phyloP scores from a whole-genome alignment of 2,888 invertebrate genomes.

The Cephus pulcher region DNA sequence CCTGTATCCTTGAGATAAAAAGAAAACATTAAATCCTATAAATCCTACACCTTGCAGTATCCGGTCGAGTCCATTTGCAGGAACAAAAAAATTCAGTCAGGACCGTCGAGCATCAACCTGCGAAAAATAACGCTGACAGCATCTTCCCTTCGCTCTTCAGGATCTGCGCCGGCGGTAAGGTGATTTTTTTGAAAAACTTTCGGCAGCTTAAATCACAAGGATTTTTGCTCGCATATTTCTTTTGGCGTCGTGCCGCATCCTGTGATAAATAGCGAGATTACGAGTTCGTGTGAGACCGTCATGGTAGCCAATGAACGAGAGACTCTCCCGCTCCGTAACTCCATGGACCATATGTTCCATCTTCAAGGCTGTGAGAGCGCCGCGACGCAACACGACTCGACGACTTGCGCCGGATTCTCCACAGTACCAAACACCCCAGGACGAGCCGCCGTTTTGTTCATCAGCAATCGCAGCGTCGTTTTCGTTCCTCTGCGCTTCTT shows the following conservation, averaged over 20 bases:
- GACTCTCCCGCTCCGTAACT: constrained; percentile 28
- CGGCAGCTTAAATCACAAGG: not conserved
- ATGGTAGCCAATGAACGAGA: constrained; percentile 44
- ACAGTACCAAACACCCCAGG: not conserved
- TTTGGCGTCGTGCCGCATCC: constrained; percentile 39
- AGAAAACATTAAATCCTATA: too few relatives aligned
- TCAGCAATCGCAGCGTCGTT: not conserved
- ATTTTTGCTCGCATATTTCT: not conserved
- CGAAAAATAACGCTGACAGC: not conserved
- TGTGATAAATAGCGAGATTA: constrained; percentile 64
- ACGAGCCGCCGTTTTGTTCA: not conserved
- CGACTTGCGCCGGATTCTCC: not conserved
- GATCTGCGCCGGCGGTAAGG: not conserved
- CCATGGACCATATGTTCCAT: constrained; percentile 62
- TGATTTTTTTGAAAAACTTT: not conserved
- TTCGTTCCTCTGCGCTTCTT: too few relatives aligned
- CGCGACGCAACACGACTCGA: constrained; percentile 28
- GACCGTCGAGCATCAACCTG: not conserved
- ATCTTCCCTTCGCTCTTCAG: not conserved
- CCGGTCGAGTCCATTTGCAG: not conserved
- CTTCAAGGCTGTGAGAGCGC: constrained; percentile 52
- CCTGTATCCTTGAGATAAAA: not conserved
- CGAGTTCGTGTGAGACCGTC: constrained; percentile 48
- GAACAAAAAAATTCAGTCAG: not conserved
- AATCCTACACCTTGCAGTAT: not conserved